These are phyloP conservation scores for Platycercus adscitus DNA, from an alignment of 2,113 vertebrate species.

Conservation along the genomic window DNA sequence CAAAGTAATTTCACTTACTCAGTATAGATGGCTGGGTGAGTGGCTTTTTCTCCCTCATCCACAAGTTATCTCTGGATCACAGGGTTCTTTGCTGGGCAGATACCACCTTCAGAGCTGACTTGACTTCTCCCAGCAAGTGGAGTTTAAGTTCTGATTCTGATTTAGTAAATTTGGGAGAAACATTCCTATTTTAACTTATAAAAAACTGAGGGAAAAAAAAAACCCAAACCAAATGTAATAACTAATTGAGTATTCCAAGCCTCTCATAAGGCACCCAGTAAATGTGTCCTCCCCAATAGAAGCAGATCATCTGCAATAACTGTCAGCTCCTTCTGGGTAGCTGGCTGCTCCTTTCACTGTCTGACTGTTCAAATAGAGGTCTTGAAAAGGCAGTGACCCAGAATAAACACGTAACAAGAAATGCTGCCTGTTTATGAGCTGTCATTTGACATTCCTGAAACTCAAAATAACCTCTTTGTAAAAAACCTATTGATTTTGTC, in stretches of 20 bases:
- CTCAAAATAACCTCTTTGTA: not conserved
- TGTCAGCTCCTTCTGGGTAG: not conserved
- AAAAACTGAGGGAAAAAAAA: not conserved
- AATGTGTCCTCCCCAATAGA: not conserved
- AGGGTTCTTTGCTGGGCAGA: not conserved
- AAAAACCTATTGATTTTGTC: not conserved
- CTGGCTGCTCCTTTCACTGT: not conserved
- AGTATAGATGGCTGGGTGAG: not conserved
- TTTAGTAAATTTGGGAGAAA: not conserved
- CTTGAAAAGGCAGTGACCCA: not conserved
- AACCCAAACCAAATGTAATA: too few species aligned
- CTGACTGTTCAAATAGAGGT: not conserved
- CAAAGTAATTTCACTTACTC: not conserved
- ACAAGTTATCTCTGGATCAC: not conserved
- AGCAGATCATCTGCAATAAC: not conserved
- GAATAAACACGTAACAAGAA: not conserved
- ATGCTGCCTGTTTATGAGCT: not conserved
- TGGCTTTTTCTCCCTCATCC: not conserved
- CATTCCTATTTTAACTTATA: not conserved
- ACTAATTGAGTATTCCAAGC: not conserved
- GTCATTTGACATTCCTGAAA: conserved; percentile 4
- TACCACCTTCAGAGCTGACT: not conserved
- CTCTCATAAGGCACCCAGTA: not conserved
- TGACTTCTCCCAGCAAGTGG: not conserved
- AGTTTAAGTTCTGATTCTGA: not conserved